Conservation (phyloP, 2,888 invertebrate genomes). For the Lithophane leautieri region DNA sequence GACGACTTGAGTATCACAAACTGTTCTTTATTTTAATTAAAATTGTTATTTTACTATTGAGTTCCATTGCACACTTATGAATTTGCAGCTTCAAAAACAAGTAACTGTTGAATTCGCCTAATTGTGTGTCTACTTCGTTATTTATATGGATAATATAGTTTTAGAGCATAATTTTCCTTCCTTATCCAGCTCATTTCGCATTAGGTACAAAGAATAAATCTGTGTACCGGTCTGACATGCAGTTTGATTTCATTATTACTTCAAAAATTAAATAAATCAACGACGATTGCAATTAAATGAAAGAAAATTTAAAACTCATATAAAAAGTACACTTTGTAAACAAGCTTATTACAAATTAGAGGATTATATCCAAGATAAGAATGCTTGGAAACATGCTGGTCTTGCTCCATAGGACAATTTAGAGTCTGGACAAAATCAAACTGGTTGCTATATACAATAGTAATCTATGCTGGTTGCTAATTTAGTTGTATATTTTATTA, state of each 20-base stretch:
- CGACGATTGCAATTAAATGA: too few relatives aligned
- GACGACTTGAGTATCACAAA: not conserved
- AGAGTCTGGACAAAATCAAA: too few relatives aligned
- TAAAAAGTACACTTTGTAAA: too few relatives aligned
- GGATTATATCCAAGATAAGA: too few relatives aligned
- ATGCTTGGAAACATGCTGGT: too few relatives aligned
- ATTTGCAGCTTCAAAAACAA: not conserved
- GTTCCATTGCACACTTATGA: not conserved
- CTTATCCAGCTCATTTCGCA: not conserved
- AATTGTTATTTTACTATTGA: not conserved
- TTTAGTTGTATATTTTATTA: too few relatives aligned
- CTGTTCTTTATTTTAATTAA: not conserved
- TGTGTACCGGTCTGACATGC: too few relatives aligned
- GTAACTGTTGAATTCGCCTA: not conserved
- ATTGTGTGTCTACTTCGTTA: constrained; percentile 10
- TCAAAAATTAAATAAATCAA: not conserved
- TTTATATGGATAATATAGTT: not conserved
- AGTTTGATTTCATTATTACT: not conserved
- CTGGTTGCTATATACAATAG: too few relatives aligned
- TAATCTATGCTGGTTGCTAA: too few relatives aligned
- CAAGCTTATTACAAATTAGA: too few relatives aligned
- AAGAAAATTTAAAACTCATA: too few relatives aligned
- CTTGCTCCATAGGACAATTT: too few relatives aligned
- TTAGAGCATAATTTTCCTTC: constrained; percentile 32
- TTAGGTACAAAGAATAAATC: not conserved